Base-by-base conservation (phyloP, 2,113 vertebrate genomes). In the Todiramphus saurophagus region DNA sequence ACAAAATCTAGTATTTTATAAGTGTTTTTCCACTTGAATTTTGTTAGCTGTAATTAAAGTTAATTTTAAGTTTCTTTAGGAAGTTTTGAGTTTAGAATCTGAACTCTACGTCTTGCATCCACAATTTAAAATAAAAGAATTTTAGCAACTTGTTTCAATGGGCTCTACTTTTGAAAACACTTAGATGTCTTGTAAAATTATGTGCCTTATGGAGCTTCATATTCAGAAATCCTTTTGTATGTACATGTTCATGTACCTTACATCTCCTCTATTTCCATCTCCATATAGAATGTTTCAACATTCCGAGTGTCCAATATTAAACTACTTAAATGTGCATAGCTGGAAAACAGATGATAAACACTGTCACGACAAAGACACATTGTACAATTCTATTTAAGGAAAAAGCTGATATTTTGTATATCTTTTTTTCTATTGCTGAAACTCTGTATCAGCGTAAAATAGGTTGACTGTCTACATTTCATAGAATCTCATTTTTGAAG, bases 311-410 rank as follows among this genome's bases (percentile, higher is more conserved):
- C 30, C 23, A 37, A 5, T 37, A 66, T 87, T 84, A 78, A 48
- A 27, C 20, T 64, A 20, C 80, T 70, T 72, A 77, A 62, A 30
- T 48, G 5, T 66, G 16, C 5, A 1, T 60, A 31, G 30, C n/a
- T 69, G 41, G 35, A 48, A 83, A 64, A 72, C 3, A 46, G n/a
- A 8, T 86, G 11, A 56, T 44, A 51, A 39, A 27, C 7, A 7
- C 10, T 55, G 8, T 50, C 5, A 1, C 87, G 31, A 25, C 23
- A 30, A 50, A 83, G 5, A 19, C 21, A 69, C 6, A 15, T 28
- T 1, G 0, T 17, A 7, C 2, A 37, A 3, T 79, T 51, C 30
- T 73, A 2, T 16, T 24, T 58, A 20, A 3, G 11, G 35, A 33
- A 79, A 62, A 79, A 28, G 7, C 0, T 70, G 12, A 27, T 3